Evolutionary conservation across 2,113 vertebrate genomes (phyloP).

Genomic region (Periophthalmus modestus): DNA sequence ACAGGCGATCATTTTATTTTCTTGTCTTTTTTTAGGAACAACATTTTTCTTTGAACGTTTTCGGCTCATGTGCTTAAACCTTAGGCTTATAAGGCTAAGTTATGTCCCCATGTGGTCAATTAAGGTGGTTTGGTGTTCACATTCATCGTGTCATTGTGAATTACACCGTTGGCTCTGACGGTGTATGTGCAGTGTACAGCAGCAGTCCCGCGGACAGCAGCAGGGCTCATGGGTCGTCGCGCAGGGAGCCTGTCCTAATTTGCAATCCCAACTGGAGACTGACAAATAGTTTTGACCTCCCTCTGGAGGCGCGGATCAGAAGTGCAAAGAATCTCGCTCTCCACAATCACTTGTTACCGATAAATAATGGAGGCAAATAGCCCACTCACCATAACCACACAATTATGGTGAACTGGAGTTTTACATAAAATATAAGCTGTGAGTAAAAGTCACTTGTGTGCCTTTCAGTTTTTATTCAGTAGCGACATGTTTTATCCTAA

Average conservation of each 20-base stretch:
- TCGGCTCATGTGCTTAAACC: neutral
- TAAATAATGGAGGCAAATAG: constrained; percentile 66
- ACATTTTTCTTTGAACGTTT: neutral
- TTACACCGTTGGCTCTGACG: neutral
- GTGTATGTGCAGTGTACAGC: constrained; percentile 61
- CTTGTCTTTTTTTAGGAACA: neutral
- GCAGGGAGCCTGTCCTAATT: constrained; percentile 80
- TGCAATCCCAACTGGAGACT: constrained; percentile 80
- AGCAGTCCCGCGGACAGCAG: constrained; percentile 69
- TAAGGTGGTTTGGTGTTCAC: neutral
- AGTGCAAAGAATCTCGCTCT: constrained; percentile 74
- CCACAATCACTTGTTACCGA: constrained; percentile 71
- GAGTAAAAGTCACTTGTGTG: constrained; percentile 22
- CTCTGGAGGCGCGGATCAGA: constrained; percentile 76
- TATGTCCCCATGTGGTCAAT: neutral
- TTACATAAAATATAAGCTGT: constrained; percentile 30
- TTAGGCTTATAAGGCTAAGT: neutral
- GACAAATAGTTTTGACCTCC: constrained; percentile 84
- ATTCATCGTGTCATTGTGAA: neutral
- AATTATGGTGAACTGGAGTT: constrained; percentile 28
- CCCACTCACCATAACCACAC: constrained; percentile 49
- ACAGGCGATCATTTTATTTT: neutral
- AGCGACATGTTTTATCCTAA: constrained; percentile 6
- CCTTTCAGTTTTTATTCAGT: constrained; percentile 33
- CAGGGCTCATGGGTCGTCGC: constrained; percentile 69